Percentiles rank a stretch among this genome's conserved stretches.
These are phyloP conservation scores for Nebria brevicollis DNA, from an alignment of 2,888 invertebrate species.

Conservation along the genomic window DNA sequence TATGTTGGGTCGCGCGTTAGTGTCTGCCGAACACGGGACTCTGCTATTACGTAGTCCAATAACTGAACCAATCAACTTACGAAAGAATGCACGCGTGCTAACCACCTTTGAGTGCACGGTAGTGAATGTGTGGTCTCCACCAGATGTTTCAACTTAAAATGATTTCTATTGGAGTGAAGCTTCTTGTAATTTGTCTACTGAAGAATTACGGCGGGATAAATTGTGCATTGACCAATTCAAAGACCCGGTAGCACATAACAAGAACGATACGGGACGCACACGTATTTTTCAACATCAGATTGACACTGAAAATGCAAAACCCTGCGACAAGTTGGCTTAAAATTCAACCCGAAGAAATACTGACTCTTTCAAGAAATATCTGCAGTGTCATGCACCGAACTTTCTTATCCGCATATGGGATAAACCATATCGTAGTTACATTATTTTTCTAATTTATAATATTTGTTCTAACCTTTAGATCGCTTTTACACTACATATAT, in stretches of 20 bases:
- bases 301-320: background rate
- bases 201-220: background rate
- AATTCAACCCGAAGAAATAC: conserved; percentile 50
- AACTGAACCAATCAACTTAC: conserved; percentile 26
- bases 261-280: background rate
- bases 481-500: too few relatives aligned
- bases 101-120: background rate
- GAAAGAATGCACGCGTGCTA: conserved; percentile 20
- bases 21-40: background rate
- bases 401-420: too few relatives aligned
- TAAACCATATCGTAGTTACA: too few relatives aligned
- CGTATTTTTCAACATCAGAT: background rate
- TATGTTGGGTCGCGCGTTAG: background rate
- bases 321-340: conserved; percentile 42
- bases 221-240: background rate
- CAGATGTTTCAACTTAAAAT: background rate
- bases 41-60: background rate
- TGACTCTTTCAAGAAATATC: conserved; percentile 41
- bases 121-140: background rate
- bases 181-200: background rate
- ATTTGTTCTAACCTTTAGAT: too few relatives aligned
- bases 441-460: too few relatives aligned
- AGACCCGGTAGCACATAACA: background rate
- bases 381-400: too few relatives aligned
- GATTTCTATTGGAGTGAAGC: background rate